Conservation (phyloP, 2,113 vertebrate species). For the Calypte anna region DNA sequence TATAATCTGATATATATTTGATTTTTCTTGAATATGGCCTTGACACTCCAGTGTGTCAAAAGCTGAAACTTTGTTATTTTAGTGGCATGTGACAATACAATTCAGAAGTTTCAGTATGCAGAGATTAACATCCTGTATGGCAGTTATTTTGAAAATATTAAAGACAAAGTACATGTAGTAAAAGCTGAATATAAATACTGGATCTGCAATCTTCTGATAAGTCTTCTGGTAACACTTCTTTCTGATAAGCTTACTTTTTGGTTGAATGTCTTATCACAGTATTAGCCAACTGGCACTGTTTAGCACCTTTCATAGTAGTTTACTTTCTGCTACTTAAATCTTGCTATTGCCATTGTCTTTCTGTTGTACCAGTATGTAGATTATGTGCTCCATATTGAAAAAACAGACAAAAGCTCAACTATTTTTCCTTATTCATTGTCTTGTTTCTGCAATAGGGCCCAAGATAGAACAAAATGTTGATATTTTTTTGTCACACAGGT, state of each 20-base stretch:
- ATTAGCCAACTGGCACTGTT: not conserved
- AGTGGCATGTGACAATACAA: not conserved
- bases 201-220: not conserved
- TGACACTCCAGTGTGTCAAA: not conserved
- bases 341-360: not conserved
- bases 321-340: not conserved
- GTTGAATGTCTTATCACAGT: not conserved
- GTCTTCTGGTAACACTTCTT: not conserved
- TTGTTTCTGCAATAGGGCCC: not conserved
- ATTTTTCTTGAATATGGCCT: not conserved
- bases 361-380: too few relatives aligned
- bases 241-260: not conserved
- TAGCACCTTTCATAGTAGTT: not conserved
- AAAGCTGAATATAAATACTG: not conserved
- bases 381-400: not conserved
- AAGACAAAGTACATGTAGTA: not conserved
- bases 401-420: not conserved
- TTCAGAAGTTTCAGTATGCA: not conserved
- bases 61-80: not conserved
- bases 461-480: not conserved
- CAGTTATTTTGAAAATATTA: not conserved
- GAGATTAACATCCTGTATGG: not conserved
- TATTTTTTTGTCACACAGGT: not conserved
- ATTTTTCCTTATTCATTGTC: rapidly evolving
- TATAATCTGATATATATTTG: not conserved